These are phyloP conservation scores for Drosophila paracracens DNA, from an alignment of 2,888 invertebrate species.

Conservation along the genomic window DNA sequence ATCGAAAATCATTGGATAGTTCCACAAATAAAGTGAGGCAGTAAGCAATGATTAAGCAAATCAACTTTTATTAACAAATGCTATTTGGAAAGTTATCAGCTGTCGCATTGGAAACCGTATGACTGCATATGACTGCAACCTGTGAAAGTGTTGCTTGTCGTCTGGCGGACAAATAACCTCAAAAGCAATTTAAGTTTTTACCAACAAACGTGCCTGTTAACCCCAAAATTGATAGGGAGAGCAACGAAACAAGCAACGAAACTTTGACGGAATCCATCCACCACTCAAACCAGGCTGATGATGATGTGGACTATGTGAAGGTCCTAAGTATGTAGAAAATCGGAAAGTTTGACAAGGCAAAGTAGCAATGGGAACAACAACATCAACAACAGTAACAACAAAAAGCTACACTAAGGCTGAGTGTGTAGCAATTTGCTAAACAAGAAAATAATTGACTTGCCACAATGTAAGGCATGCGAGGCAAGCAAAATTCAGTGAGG, in stretches of 20 bases:
- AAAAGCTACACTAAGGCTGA: constrained; percentile 50
- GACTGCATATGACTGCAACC: constrained; percentile 3
- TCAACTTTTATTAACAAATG: neutral
- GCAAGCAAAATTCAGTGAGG: constrained; percentile 5
- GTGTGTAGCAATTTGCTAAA: constrained; percentile 76
- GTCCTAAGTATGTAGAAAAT: constrained; percentile 19
- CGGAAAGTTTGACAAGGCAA: constrained; percentile 39
- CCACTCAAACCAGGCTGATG: constrained; percentile 11
- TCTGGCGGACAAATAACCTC: constrained; percentile 6
- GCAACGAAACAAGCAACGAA: constrained; percentile 10
- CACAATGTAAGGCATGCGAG: constrained; percentile 54
- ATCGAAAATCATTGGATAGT: neutral
- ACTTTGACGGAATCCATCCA: constrained; percentile 38
- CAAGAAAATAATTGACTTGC: constrained; percentile 78
- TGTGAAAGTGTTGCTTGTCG: constrained; percentile 22
- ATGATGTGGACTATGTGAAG: constrained; percentile 22
- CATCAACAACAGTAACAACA: constrained; percentile 5
- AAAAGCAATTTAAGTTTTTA: constrained; percentile 38
- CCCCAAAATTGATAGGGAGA: constrained; percentile 27
- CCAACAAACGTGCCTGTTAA: constrained; percentile 47
- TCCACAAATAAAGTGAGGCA: neutral
- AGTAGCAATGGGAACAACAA: neutral
- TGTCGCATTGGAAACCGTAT: neutral
- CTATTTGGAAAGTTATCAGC: neutral
- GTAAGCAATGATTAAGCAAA: neutral